Evolutionary conservation across 2,797 vertebrate genomes (phyloP).

Genomic region (Tragopan temminckii): DNA sequence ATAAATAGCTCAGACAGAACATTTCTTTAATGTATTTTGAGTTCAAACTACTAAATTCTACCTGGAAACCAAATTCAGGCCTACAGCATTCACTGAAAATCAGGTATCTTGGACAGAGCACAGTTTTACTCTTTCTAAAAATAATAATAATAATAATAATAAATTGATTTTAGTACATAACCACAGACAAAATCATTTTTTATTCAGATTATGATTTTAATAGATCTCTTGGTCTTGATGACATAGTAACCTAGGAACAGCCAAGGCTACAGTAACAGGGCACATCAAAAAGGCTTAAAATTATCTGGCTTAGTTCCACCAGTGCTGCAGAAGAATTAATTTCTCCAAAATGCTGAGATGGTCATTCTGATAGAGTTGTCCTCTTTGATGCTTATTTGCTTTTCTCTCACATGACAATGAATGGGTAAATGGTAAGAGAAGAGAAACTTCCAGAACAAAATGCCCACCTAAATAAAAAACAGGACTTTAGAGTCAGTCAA

Average conservation of each 20-base stretch:
- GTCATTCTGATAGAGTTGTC: background rate
- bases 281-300: background rate
- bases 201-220: background rate
- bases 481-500: constrained; percentile 61
- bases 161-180: no score
- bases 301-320: constrained; percentile 1
- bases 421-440: background rate
- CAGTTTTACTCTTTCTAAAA: no score
- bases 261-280: background rate
- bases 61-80: no score
- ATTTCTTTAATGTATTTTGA: background rate
- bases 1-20: background rate
- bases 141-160: no score
- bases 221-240: background rate
- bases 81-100: no score
- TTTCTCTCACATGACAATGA: background rate
- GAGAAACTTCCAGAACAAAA: constrained; percentile 36
- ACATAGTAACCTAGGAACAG: rapidly evolving
- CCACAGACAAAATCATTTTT: background rate
- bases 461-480: constrained; percentile 42
- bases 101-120: no score
- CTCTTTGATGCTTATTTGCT: background rate
- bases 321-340: constrained; percentile 7
- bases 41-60: background rate
- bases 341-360: constrained; percentile 15